Percentiles rank a stretch among this genome's conserved stretches.
Evolutionary conservation across 2,888 invertebrate genomes (phyloP).

Genomic region (Drosophila algonquin): DNA sequence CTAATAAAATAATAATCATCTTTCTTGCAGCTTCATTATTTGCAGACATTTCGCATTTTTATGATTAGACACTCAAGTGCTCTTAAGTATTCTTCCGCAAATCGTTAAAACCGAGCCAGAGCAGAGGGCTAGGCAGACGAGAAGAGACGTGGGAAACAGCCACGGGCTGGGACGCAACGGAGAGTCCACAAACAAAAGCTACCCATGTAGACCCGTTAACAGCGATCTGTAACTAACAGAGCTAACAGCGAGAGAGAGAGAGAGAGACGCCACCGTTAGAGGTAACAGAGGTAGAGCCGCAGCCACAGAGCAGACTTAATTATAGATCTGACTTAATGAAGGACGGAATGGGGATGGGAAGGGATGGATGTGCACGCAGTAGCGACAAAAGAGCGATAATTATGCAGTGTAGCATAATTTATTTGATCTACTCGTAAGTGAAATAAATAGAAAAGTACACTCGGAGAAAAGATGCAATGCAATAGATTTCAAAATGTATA

Average conservation of each 20-base stretch:
- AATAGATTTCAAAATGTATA: not conserved
- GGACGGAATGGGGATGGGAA: not conserved
- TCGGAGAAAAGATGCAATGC: slow-evolving; percentile 2
- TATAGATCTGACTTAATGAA: slow-evolving; percentile 32
- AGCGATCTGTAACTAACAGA: slow-evolving; percentile 3
- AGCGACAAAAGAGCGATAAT: slow-evolving; percentile 49
- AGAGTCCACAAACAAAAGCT: slow-evolving; percentile 6
- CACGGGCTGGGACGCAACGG: slow-evolving; percentile 11
- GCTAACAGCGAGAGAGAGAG: not conserved
- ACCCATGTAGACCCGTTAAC: slow-evolving; percentile 14
- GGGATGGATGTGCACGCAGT: slow-evolving; percentile 14
- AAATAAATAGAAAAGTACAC: slow-evolving; percentile 34
- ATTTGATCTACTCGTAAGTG: slow-evolving; percentile 38
- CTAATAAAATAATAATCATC: slow-evolving; percentile 41
- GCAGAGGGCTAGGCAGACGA: slow-evolving; percentile 10
- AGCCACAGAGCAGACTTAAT: slow-evolving; percentile 38
- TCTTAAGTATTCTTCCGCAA: slow-evolving; percentile 74
- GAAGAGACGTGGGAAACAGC: slow-evolving; percentile 45
- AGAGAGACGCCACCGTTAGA: slow-evolving; percentile 2
- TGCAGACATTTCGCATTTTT: slow-evolving; percentile 66
- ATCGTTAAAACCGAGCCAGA: slow-evolving; percentile 53
- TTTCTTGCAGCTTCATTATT: slow-evolving; percentile 66
- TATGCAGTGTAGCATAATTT: slow-evolving; percentile 50
- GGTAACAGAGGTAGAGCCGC: slow-evolving; percentile 2
- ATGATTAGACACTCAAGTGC: slow-evolving; percentile 71